These are phyloP conservation scores for Carterocephalus palaemon DNA, from an alignment of 2,888 invertebrate species.

Conservation along the genomic window DNA sequence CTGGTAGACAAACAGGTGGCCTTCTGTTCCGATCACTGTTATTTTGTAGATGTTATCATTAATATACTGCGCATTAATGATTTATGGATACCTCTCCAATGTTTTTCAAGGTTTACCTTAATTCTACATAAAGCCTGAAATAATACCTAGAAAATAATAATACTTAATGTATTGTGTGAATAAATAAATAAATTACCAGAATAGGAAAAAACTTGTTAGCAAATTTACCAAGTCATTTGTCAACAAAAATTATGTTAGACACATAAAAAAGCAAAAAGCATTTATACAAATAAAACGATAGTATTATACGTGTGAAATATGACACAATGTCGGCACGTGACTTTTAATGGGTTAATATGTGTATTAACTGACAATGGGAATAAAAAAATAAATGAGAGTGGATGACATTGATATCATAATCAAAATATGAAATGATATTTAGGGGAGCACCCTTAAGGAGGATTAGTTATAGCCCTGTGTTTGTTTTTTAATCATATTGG, in stretches of 20 bases:
- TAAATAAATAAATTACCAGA: too few relatives aligned
- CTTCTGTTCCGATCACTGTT: too few relatives aligned
- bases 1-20: too few relatives aligned
- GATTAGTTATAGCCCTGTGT: conserved; percentile 47
- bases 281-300: conserved; percentile 50
- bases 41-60: too few relatives aligned
- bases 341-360: conserved; percentile 75
- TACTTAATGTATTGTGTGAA: too few relatives aligned
- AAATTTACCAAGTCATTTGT: conserved; percentile 5
- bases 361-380: conserved; percentile 69
- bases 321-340: conserved; percentile 66
- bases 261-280: conserved; percentile 42
- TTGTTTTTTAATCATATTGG: conserved; percentile 58
- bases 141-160: too few relatives aligned
- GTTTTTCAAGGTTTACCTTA: too few relatives aligned
- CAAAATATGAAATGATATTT: conserved; percentile 76
- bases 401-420: conserved; percentile 76
- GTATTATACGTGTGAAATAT: conserved; percentile 67
- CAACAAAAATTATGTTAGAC: conserved; percentile 41
- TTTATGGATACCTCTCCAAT: too few relatives aligned
- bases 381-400: conserved; percentile 56
- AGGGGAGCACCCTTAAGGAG: conserved; percentile 53
- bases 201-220: too few relatives aligned
- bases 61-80: too few relatives aligned
- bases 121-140: too few relatives aligned